Base-by-base conservation (phyloP, 1,140 invertebrate species). In the Ips nitidus region DNA sequence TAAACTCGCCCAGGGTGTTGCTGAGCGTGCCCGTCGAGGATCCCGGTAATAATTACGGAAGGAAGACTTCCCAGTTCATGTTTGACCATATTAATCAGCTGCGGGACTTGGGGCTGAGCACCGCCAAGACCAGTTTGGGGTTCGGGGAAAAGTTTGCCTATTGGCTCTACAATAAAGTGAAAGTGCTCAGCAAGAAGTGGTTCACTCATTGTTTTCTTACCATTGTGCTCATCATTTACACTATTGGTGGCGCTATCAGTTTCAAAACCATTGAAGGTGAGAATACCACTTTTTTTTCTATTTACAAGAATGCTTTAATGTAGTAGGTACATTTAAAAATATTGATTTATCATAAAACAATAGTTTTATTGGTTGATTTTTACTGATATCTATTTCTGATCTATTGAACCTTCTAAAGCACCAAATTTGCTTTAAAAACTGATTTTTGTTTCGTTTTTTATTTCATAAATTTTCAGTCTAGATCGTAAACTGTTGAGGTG, bases 121-220 rank as follows among this genome's bases (percentile, higher is more conserved):
- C 52, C 7, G 61, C 60, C 1, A 70, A 67, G 41, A 87, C 89
- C 6, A 91, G 92, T 38, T 81, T 94, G 66, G 92, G 90, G 79
- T 86, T 88, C 39, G 92, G 92, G 22, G 91, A 94, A 81, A 93
- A 92, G 77, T 86, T 86, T 67, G 90, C 89, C 0, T 91, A 88
- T 75, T 93, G 90, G 86, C 80, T 92, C 55, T 92, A 92, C 76
- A 88, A 89, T 69, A 93, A 91, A 82, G 81, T 92, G 52, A 89
- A 89, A 78, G 82, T 86, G 7, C 89, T 88, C 84, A 94, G 92
- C 1, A 89, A 87, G 74, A 87, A 87, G 70, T 95, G 93, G 92
- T 94, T 95, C 78, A 94, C 92, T 4, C 93, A 95, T 82, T 86
- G 94, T 50, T 93, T 95, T 80, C 84, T 95, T 66, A 86, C 91